Conservation (phyloP, 2,113 vertebrate genomes). For the Toxotes jaculatrix region DNA sequence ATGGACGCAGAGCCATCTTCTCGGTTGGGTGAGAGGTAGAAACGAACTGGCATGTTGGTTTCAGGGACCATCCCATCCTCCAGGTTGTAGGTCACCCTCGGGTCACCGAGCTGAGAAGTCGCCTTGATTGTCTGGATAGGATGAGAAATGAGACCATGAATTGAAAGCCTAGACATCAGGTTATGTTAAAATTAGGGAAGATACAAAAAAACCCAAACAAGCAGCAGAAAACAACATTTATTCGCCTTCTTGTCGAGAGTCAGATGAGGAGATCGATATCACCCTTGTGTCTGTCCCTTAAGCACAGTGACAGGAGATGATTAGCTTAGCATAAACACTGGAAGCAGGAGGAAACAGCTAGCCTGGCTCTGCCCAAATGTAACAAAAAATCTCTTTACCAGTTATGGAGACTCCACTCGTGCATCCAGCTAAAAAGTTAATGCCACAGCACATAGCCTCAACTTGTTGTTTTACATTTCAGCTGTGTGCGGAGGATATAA, state of each 20-base stretch:
- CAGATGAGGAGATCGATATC: not conserved
- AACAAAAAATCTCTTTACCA: not conserved
- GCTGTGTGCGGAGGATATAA: not conserved
- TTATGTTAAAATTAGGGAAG: not conserved
- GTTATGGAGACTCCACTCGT: not conserved
- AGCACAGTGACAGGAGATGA: not conserved
- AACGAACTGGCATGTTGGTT: conserved; percentile 91
- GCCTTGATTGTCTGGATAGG: conserved; percentile 88
- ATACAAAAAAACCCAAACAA: not conserved
- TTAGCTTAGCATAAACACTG: not conserved
- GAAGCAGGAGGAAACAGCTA: too few species aligned
- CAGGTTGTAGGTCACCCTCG: conserved; percentile 90
- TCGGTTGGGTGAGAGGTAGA: conserved; percentile 92
- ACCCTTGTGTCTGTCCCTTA: conserved; percentile 17
- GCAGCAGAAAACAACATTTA: not conserved
- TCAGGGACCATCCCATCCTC: conserved; percentile 92
- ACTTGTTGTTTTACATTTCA: not conserved
- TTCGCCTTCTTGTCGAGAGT: not conserved
- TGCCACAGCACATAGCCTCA: too few species aligned
- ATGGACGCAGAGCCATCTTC: conserved; percentile 90
- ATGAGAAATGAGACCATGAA: not conserved
- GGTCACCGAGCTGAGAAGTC: conserved; percentile 89
- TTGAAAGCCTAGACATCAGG: not conserved
- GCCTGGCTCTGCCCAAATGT: not conserved
- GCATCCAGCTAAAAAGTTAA: too few species aligned